Conservation (phyloP, 2,797 vertebrate species). For the Apogon talboti region DNA sequence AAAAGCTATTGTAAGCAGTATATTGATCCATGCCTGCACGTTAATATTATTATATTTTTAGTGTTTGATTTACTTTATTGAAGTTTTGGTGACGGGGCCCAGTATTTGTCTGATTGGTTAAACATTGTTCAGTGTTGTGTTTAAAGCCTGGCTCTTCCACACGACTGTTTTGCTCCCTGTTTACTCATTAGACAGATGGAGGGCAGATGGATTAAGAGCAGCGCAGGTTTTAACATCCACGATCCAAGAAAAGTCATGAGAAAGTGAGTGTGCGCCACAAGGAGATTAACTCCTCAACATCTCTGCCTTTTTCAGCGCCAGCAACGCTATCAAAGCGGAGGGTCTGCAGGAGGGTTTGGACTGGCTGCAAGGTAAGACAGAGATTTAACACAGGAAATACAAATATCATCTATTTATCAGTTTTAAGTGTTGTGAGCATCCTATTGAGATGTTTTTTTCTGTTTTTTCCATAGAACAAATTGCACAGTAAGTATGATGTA, state of each 20-base stretch:
- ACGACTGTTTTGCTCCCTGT: slow-evolving; percentile 43
- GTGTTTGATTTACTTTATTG: no score
- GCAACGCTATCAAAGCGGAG: slow-evolving; percentile 95
- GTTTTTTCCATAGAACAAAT: slow-evolving; percentile 76
- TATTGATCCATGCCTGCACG: no score
- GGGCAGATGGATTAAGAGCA: slow-evolving; percentile 64
- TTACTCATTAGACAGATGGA: slow-evolving; percentile 72
- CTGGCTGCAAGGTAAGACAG: slow-evolving; percentile 99
- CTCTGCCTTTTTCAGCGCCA: slow-evolving; percentile 87
- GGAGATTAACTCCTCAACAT: slow-evolving; percentile 51
- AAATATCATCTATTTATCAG: no score
- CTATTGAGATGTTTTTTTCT: slow-evolving; percentile 36
- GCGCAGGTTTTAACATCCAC: slow-evolving; percentile 50
- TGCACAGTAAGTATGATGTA: slow-evolving; percentile 76
- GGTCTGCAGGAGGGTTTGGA: slow-evolving; percentile 96
- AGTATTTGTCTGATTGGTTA: slow-evolving; percentile 18
- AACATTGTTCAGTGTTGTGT: slow-evolving; percentile 33
- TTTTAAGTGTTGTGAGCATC: not conserved
- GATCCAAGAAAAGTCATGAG: slow-evolving; percentile 52
- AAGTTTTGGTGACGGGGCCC: no score
- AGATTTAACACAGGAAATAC: not conserved
- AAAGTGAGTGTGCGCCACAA: slow-evolving; percentile 57
- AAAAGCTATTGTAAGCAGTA: no score
- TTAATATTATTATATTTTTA: no score
- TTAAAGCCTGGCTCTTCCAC: slow-evolving; percentile 1